These are phyloP conservation scores for Baccha elongata DNA, from an alignment of 2,888 invertebrate genomes.

Conservation along the genomic window DNA sequence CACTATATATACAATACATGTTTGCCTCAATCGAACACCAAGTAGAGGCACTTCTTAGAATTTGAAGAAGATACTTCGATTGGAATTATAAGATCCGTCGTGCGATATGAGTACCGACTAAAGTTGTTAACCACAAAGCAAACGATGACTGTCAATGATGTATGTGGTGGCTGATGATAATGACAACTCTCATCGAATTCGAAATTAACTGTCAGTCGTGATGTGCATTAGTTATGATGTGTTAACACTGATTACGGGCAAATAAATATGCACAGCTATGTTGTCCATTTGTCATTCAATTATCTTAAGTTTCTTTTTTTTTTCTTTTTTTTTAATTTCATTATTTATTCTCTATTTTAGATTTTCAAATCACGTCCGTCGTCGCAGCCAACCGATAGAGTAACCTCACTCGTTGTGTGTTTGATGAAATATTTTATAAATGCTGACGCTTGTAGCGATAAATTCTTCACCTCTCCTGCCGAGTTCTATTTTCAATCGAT, in stretches of 20 bases:
- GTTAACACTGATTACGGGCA: conserved; percentile 61
- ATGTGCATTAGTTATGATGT: conserved; percentile 55
- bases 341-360: conserved; percentile 10
- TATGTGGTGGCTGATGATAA: conserved; percentile 41
- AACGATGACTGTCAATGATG: conserved; percentile 25
- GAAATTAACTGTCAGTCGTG: conserved; percentile 66
- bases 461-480: conserved; percentile 64
- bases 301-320: conserved; percentile 34
- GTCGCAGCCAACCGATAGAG: too few species aligned
- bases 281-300: conserved; percentile 71
- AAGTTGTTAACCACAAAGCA: conserved; percentile 57
- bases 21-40: conserved; percentile 33
- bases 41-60: conserved; percentile 34
- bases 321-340: neutral
- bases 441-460: conserved; percentile 29
- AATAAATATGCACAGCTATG: conserved; percentile 69
- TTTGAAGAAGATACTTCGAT: conserved; percentile 32
- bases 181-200: conserved; percentile 67
- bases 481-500: conserved; percentile 73
- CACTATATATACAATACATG: conserved; percentile 22
- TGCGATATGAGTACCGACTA: conserved; percentile 68
- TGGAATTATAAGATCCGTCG: conserved; percentile 58
- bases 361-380: conserved; percentile 55
- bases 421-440: conserved; percentile 50
- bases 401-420: neutral